Percentiles rank a stretch among this genome's conserved stretches.
These are phyloP conservation scores for Scaptodrosophila latifasciaeformis DNA, from an alignment of 2,888 invertebrate species.

Conservation along the genomic window DNA sequence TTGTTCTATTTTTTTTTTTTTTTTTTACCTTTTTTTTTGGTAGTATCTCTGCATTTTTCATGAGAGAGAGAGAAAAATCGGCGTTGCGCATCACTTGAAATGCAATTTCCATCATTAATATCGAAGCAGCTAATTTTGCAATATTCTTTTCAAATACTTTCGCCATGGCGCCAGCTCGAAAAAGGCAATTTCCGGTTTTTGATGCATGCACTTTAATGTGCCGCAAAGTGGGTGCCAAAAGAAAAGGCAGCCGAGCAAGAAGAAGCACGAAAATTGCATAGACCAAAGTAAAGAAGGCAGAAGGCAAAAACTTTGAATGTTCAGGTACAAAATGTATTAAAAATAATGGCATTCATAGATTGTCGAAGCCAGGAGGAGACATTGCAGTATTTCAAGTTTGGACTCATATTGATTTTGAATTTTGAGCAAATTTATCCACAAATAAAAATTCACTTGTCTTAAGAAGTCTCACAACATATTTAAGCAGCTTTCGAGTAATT, in stretches of 20 bases:
- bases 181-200: constrained; percentile 53
- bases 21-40: neutral
- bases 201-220: constrained; percentile 45
- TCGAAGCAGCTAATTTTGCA: constrained; percentile 52
- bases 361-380: no score
- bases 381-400: no score
- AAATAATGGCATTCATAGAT: no score
- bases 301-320: no score
- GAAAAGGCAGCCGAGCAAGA: neutral
- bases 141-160: constrained; percentile 3
- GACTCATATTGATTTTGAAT: no score
- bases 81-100: constrained; percentile 37
- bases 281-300: neutral
- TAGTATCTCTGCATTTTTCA: no score
- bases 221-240: no score
- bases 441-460: no score
- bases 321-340: no score
- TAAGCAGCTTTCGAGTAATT: no score
- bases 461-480: no score
- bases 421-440: no score
- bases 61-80: neutral
- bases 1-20: constrained; percentile 1
- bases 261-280: neutral
- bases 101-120: constrained; percentile 55
- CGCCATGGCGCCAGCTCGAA: constrained; percentile 27